Evolutionary conservation across 64 coral and sea anemone genomes (phyloP).

Genomic region (Catalaphyllia jardinei): DNA sequence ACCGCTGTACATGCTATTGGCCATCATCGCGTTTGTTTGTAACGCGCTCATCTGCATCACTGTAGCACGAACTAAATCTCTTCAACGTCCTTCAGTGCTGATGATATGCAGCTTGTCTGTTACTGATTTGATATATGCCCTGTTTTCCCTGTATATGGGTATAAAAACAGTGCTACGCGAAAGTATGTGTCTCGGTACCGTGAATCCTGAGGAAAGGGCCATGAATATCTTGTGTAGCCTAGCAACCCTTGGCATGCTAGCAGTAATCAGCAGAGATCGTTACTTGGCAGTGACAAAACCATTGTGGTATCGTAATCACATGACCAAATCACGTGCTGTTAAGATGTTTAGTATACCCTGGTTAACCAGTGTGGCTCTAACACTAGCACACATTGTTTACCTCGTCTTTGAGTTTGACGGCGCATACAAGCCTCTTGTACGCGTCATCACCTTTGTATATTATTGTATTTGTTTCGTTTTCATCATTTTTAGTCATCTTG

Average conservation of each 20-base stretch:
- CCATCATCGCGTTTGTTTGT: not conserved
- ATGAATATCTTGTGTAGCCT: not conserved
- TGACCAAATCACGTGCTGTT: constrained; percentile 4
- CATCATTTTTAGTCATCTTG: not conserved
- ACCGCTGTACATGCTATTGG: not conserved
- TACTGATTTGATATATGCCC: not conserved
- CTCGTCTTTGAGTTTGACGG: not conserved
- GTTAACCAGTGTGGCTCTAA: not conserved
- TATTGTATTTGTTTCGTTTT: not conserved
- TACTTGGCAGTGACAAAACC: not conserved
- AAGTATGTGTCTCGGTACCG: not conserved
- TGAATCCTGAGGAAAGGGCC: not conserved
- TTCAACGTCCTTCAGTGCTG: not conserved
- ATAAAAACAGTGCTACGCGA: not conserved
- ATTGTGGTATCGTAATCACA: not conserved
- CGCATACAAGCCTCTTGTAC: not conserved
- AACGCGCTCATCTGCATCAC: not conserved
- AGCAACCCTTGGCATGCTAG: not conserved
- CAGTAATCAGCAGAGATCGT: constrained; percentile 24
- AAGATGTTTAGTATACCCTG: not conserved
- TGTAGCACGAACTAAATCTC: not conserved
- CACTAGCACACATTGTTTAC: not conserved
- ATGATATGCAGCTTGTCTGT: not conserved
- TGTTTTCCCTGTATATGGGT: not conserved
- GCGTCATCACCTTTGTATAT: not conserved